Base-by-base conservation (phyloP, 2,113 vertebrate genomes). In the Limnothrissa miodon region DNA sequence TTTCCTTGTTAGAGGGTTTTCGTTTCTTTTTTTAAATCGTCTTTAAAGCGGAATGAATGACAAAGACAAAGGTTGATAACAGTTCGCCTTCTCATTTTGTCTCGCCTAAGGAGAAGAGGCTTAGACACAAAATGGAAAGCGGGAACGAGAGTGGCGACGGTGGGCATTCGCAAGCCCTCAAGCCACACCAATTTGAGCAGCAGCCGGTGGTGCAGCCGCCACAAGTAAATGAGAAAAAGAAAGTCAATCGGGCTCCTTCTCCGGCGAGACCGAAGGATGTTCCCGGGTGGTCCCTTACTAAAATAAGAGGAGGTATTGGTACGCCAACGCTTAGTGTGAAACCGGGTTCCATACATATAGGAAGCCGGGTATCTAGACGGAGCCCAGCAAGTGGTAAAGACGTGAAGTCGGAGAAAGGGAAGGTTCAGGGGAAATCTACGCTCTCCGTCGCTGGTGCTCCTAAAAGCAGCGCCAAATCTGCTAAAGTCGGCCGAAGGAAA, bases 221-320 rank as follows among this genome's bases (percentile, higher is more conserved):
- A 56, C 89, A 80, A 44, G 80, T 81, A 1, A 85, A 83, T 2
- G 95, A 92, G 89, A 96, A 95, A 93, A 97, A 97, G 84, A 96
- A 96, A 88, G 89, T 94, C n/a, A 95, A 96, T 89, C 95, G 97
- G 80, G 97, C 97, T 39, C 96, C 97, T 11, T 98, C 97, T 2
- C 97, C 97, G 21, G 97, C 97, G 11, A 93, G 97, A 92, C 97
- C 97, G 44, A 97, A 95, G 91, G 96, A 97, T 74, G 95, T 96
- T 11, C 92, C 96, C 53, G 96, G 96, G 4, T 97, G 97, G 96
- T 96, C 96, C 5, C 92, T 96, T 80, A 94, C 96, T 39, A 96
- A 96, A 92, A 94, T 95, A 91, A 94, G 96, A 23, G 95, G 96
- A 45, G 94, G 95, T 45, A 92, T 94, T 39, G 94, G 93, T 80